phyloP scores from a whole-genome alignment of 2,888 invertebrate species.

The Cotesia congregata region DNA sequence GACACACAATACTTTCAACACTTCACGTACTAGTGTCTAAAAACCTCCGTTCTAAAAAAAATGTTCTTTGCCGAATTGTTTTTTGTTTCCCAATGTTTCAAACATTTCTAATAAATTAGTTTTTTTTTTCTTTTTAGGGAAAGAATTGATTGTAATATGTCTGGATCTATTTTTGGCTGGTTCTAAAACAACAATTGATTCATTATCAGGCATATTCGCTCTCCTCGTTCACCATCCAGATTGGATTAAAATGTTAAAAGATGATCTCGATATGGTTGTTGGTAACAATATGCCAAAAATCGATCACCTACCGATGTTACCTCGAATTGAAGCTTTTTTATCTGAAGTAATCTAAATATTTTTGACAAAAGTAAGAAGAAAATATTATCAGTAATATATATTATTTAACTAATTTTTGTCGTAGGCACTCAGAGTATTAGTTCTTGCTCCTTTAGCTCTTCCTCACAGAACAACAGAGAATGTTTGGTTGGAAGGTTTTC shows the following conservation, averaged over 20 bases:
- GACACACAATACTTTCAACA: no score
- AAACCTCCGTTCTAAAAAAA: no score
- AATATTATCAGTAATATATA: constrained; percentile 22
- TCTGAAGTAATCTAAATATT: constrained; percentile 57
- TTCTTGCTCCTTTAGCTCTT: constrained; percentile 73
- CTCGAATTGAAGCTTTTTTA: constrained; percentile 63
- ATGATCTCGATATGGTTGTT: constrained; percentile 75
- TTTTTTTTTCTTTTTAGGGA: constrained; percentile 57
- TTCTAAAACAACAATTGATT: constrained; percentile 79
- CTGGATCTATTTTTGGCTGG: constrained; percentile 80
- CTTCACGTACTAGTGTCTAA: no score
- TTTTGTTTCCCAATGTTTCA: no score
- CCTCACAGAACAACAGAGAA: constrained; percentile 72
- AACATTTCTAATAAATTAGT: neutral
- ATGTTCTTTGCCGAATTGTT: no score
- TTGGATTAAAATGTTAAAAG: constrained; percentile 74
- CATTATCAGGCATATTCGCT: constrained; percentile 75
- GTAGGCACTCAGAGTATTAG: constrained; percentile 72
- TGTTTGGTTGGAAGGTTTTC: constrained; percentile 69
- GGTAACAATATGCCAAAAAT: constrained; percentile 74
- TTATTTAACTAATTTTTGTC: constrained; percentile 57
- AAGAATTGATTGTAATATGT: constrained; percentile 72
- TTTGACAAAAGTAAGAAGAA: neutral
- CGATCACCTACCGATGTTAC: constrained; percentile 71
- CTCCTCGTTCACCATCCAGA: constrained; percentile 74